Base-by-base conservation (phyloP, 2,797 vertebrate species). In the Alosa sapidissima region DNA sequence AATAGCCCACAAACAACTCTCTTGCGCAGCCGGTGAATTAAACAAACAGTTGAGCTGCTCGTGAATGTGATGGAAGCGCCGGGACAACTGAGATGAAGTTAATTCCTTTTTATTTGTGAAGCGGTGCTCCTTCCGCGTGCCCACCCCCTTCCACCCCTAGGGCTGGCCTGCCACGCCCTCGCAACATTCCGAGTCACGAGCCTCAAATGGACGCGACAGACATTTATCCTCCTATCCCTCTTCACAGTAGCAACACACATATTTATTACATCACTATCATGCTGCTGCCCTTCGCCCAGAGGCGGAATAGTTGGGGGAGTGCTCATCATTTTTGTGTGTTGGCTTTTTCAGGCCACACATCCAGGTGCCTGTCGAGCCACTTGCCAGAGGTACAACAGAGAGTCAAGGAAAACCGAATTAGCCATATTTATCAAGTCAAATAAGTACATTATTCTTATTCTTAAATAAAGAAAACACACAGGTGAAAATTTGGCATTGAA, bases 31-130 rank as follows among this genome's bases (percentile, higher is more conserved):
- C 72, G 36, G 72, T 47, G 81, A 60, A 81, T 85, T 84, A 62
- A 51, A 62, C 62, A 41, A 84, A 72, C 85, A 68, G 60, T 55
- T 81, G 82, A 81, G 82, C 86, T 82, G 86, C 83, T 91, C 92
- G 94, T 94, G 94, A 95, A 93, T 94, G 93, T 90, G 93, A 93
- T 93, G 94, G 95, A 95, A 94, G 89, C 91, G 89, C 90, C 94
- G 88, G 93, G 93, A 94, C 93, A 92, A 95, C 95, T 95, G 94
- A 94, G 93, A 96, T 94, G 95, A 95, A 96, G 95, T 97, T 97
- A 95, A 96, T 96, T 96, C 95, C 94, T 95, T 95, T 96, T 96
- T 96, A 96, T 96, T 96, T 96, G 95, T 96, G 96, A 96, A 96
- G 95, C 93, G 90, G 91, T 94, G 93, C 95, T 95, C 95, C 95